Evolutionary conservation across 1,140 invertebrate genomes (phyloP), one percentile per base, ranked within the genome.

Genomic region (Eciton burchellii): DNA sequence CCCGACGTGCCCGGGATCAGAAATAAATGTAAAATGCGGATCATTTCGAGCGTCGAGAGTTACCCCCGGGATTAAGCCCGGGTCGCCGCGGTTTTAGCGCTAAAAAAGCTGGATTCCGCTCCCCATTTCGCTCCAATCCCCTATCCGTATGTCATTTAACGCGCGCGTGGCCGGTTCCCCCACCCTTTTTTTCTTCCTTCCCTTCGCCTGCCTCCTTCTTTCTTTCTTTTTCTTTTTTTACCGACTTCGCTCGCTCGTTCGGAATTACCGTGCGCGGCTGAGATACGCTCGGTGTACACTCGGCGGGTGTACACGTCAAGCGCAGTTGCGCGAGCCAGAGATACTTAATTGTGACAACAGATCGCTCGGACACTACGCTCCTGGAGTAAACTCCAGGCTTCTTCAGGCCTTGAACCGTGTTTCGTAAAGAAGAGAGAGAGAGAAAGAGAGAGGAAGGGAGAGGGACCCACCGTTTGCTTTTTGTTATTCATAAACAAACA

Each of bases 401-500:
- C 57, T 21, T 24, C 26, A 26, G n/a, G 59, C 59, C 63, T 1
- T 19, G 14, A 49, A 49, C 47, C n/a, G 43, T 14, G 29, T 49
- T 35, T 63, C 14, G 6, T 59, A 1, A 41, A 19, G 21, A 12
- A 43, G 2, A n/a, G 5, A 14, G 8, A 41, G 24, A 49, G 24
- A 41, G n/a, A 57, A 3, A 43, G 14, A 43, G 0, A 74, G 3
- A 74, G 3, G 49, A 1, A 35, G 35, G 49, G 3, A 35, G 35
- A 35, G 35, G 6, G 35, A 35, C 35, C 6, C 6, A 35, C 1
- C 1, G 5, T 14, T 5, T 65, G 12, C 24, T 49, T 49, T 4
- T 43, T n/a, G 26, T 24, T 65, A 74, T 62, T 47, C n/a, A n/a
- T 16, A 63, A 63, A 29, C 26, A 76, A 76, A 76, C 35, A 49